Percentiles rank a stretch among this genome's conserved stretches.
phyloP scores from a whole-genome alignment of 2,113 vertebrate genomes.

The Dissostichus mawsoni region DNA sequence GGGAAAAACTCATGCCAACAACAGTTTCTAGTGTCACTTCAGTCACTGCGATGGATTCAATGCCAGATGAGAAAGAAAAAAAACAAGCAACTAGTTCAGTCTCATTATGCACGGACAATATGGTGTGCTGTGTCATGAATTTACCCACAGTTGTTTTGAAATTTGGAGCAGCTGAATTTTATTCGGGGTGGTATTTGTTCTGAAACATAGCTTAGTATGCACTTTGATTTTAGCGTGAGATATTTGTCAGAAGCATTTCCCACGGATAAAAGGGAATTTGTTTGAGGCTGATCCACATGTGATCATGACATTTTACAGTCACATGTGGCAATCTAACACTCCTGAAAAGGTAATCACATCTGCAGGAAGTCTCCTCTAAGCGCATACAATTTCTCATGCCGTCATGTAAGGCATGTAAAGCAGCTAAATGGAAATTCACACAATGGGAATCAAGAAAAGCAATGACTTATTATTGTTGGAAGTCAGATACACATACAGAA shows the following conservation, averaged over 20 bases:
- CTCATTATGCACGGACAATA: conserved; percentile 60
- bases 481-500: conserved; percentile 58
- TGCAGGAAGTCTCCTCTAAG: conserved; percentile 64
- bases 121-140: conserved; percentile 55
- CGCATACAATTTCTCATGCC: conserved; percentile 46
- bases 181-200: conserved; percentile 56
- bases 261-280: conserved; percentile 45
- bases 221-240: conserved; percentile 58
- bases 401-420: conserved; percentile 63
- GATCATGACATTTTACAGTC: conserved; percentile 65
- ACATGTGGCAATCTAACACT: conserved; percentile 66
- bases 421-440: conserved; percentile 64
- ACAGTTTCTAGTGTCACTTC: conserved; percentile 39
- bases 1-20: conserved; percentile 18
- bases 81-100: conserved; percentile 43
- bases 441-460: conserved; percentile 57
- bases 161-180: conserved; percentile 40
- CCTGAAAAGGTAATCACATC: conserved; percentile 74
- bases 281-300: conserved; percentile 67
- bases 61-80: conserved; percentile 34
- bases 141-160: conserved; percentile 55
- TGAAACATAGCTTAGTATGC: conserved; percentile 61
- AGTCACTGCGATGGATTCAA: conserved; percentile 39
- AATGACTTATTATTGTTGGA: conserved; percentile 57
- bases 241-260: conserved; percentile 57